Evolutionary conservation across 2,888 invertebrate species (phyloP), one percentile per base, ranked within the genome.

Genomic region (Pinctada fucata): DNA sequence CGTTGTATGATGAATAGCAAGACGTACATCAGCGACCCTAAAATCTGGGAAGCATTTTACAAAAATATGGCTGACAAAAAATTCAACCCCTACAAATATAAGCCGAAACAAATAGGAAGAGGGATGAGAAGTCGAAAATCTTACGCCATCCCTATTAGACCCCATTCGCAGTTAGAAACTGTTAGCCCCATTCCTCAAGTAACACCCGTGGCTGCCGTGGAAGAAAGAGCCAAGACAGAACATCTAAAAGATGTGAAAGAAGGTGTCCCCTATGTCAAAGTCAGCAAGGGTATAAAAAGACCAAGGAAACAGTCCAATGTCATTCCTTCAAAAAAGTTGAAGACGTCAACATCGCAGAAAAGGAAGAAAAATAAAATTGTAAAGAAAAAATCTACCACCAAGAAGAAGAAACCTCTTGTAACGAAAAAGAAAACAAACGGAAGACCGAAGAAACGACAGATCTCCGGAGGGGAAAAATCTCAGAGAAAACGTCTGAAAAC

Each of bases 1-100:
- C 48, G 69, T 69, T 69, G 48, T 69, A 69, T 69, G 69, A 69
- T 69, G 69, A 69, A 69, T 69, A 69, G 31, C 31, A 31, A 31
- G 69, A 48, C 69, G 3, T 69, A 69, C 69, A 10, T 69, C 69
- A 69, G 69, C 13, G 69, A 69, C 69, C 69, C 48, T 6, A 71
- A 52, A 70, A 2, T n/a, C 72, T 63, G 72, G 58, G 48, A 72
- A 5, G 31, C 45, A 16, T 10, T 65, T 4, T 16, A 65, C 16
- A 65, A 65, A 4, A 16, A 4, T 65, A 16, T n/a, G 31, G 4
- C 31, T 65, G 65, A 16, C 65, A 65, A 65, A 65, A 65, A n/a
- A 65, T 65, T 65, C 65, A 31, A 31, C 31, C 31, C 31, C 31
- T 31, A 31, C 31, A 31, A 31, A 31, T 31, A 31, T 31, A 31